phyloP scores from a whole-genome alignment of 2,888 invertebrate genomes.

The Willowsia nigromaculata region DNA sequence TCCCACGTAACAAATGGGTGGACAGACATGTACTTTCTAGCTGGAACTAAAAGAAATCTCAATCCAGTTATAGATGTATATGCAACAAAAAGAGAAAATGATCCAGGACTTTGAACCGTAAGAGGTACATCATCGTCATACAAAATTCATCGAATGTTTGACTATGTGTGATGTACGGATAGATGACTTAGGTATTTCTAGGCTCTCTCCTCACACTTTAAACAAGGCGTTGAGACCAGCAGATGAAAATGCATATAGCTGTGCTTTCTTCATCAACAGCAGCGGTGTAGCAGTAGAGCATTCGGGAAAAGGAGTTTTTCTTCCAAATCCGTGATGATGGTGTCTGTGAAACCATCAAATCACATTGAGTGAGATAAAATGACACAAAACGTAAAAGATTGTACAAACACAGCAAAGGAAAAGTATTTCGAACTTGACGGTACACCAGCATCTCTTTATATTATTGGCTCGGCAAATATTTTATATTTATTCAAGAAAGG shows the following conservation, averaged over 20 bases:
- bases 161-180: background rate
- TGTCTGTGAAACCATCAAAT: slow-evolving; percentile 28
- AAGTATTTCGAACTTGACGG: too few species aligned
- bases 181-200: background rate
- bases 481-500: background rate
- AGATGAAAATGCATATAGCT: background rate
- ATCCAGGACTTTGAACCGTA: background rate
- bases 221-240: background rate
- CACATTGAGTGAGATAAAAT: background rate
- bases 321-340: too few species aligned
- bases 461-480: background rate
- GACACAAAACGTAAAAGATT: background rate
- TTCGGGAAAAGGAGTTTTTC: too few species aligned
- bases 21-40: too few species aligned
- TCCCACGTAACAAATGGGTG: too few species aligned
- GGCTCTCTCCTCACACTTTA: background rate
- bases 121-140: background rate
- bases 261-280: too few species aligned
- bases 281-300: too few species aligned
- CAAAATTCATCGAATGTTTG: background rate
- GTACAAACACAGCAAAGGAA: background rate
- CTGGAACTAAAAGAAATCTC: too few species aligned
- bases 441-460: too few species aligned
- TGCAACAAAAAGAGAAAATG: background rate
- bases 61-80: too few species aligned